These are phyloP conservation scores for Candidula unifasciata DNA, from an alignment of 2,888 invertebrate species.

Conservation along the genomic window DNA sequence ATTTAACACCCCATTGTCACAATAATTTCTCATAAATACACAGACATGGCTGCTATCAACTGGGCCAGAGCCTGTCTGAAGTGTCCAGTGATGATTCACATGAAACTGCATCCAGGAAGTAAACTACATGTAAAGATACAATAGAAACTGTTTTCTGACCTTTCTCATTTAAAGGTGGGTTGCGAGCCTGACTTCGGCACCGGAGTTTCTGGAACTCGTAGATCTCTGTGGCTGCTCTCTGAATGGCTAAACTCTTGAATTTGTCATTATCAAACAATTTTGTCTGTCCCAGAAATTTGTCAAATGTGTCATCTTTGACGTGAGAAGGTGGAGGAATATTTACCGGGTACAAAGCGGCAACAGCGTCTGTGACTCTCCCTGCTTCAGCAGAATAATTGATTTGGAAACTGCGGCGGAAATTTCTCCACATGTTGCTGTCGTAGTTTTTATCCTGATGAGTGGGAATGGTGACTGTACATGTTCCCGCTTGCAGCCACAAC, in stretches of 20 bases:
- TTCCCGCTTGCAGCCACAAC: constrained; percentile 77
- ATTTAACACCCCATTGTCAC: no score
- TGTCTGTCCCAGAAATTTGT: constrained; percentile 74
- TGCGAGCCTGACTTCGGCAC: constrained; percentile 71
- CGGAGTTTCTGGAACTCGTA: constrained; percentile 69
- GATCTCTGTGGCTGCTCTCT: constrained; percentile 68
- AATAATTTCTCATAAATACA: no score
- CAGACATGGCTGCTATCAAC: no score
- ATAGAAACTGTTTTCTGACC: constrained; percentile 61
- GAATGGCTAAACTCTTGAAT: constrained; percentile 67
- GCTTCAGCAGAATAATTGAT: constrained; percentile 69
- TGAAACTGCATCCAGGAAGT: no score
- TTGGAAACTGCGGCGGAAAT: constrained; percentile 74
- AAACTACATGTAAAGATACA: no score
- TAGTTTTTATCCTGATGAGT: constrained; percentile 71
- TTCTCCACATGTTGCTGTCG: constrained; percentile 77
- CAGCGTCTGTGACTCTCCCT: constrained; percentile 72
- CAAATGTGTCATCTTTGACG: constrained; percentile 74
- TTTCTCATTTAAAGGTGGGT: constrained; percentile 75
- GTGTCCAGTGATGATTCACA: no score
- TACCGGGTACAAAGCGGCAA: constrained; percentile 76
- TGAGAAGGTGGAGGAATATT: constrained; percentile 76
- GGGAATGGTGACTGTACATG: constrained; percentile 71
- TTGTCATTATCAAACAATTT: constrained; percentile 72
- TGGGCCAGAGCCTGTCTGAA: no score